Evolutionary conservation across 1,140 invertebrate genomes (phyloP).

Genomic region (Anagrus nilaparvatae): DNA sequence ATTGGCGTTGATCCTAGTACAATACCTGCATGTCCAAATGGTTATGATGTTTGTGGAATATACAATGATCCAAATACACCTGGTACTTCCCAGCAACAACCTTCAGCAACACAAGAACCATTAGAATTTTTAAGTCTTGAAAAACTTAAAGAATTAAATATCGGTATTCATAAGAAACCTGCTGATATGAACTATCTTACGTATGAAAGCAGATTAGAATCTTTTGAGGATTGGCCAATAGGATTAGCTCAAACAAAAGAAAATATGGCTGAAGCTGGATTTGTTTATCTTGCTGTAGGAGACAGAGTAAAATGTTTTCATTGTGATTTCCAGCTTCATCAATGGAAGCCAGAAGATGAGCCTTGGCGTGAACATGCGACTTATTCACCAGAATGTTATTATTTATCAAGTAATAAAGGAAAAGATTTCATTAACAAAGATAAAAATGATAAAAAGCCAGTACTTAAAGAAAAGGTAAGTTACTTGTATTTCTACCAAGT

Average conservation of each 20-base stretch:
- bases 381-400: constrained; percentile 71
- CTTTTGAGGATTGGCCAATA: constrained; percentile 65
- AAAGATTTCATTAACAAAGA: constrained; percentile 51
- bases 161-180: too few relatives aligned
- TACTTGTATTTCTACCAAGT: too few relatives aligned
- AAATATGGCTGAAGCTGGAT: constrained; percentile 73
- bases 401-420: constrained; percentile 62
- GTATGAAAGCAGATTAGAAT: constrained; percentile 53
- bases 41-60: constrained; percentile 51
- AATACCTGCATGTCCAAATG: constrained; percentile 22
- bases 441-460: constrained; percentile 27
- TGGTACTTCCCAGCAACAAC: constrained; percentile 32
- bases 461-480: constrained; percentile 28
- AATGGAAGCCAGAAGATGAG: constrained; percentile 75
- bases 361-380: constrained; percentile 80
- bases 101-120: not conserved
- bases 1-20: constrained; percentile 31
- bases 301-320: constrained; percentile 78
- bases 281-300: constrained; percentile 73
- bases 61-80: constrained; percentile 35
- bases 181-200: constrained; percentile 53
- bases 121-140: too few relatives aligned
- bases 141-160: too few relatives aligned
- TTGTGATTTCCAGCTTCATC: constrained; percentile 74
- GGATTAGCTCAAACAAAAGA: constrained; percentile 63